phyloP scores from a whole-genome alignment of 2,113 vertebrate genomes.

The Salvator merianae region DNA sequence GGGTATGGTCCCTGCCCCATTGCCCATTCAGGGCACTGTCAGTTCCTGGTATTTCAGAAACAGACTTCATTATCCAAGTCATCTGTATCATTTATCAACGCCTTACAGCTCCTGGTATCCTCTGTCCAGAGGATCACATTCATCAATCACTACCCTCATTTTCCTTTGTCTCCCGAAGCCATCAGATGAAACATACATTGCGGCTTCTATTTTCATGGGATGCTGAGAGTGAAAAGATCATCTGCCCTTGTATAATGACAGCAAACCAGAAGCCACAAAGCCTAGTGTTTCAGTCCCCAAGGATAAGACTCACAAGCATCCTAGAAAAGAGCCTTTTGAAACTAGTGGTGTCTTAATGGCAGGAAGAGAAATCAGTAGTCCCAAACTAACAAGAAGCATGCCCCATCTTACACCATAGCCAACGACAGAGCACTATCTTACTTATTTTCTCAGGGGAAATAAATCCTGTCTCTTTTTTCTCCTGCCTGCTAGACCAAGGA shows the following conservation, averaged over 20 bases:
- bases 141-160: conserved; percentile 62
- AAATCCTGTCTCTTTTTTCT: too few species aligned
- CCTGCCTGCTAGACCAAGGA: too few species aligned
- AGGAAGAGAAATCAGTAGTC: neutral
- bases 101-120: conserved; percentile 54
- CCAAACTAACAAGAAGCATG: neutral
- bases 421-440: too few species aligned
- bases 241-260: neutral
- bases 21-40: conserved; percentile 50
- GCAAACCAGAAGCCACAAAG: neutral
- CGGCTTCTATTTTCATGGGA: neutral
- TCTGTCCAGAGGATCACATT: conserved; percentile 48
- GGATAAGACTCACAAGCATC: too few species aligned
- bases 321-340: too few species aligned
- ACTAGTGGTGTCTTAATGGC: too few species aligned
- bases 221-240: neutral
- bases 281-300: too few species aligned
- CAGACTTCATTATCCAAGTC: conserved; percentile 64
- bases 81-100: conserved; percentile 67
- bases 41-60: conserved; percentile 54
- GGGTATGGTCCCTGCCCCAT: conserved; percentile 37
- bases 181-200: conserved; percentile 33
- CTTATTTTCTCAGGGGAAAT: too few species aligned
- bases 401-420: neutral
- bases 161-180: conserved; percentile 52